Evolutionary conservation across 1,140 invertebrate genomes (phyloP), one percentile per base, ranked within the genome.

Genomic region (Lepidurus arcticus): DNA sequence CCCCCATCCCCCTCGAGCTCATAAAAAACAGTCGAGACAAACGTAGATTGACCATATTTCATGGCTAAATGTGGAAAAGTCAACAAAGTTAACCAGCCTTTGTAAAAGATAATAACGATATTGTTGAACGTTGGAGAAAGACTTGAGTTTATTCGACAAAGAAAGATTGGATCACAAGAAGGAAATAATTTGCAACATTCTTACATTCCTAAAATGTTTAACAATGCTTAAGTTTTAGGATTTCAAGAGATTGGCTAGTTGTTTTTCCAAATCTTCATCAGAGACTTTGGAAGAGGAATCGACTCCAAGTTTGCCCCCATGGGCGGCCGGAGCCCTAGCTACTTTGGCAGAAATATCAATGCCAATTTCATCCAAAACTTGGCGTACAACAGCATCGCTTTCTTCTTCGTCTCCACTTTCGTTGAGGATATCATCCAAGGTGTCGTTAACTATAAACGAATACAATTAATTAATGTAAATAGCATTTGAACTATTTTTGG

Each of bases 351-450:
- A 91, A 76, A 96, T 92, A 86, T 97, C 95, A 86, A 98, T 97
- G 79, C 95, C 95, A 84, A 98, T 97, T 87, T 98, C 95, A 88
- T 97, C 95, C 8, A 98, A 86, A 10, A 98, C 94, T 87, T 96
- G 89, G 82, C 89, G 91, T 5, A 98, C 91, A 86, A 97, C 90
- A 74, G 90, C 90, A 82, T 96, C 92, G 83, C 90, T 89, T 87
- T 96, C 94, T 80, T 93, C 92, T 85, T 97, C 95, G 86, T 97
- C 95, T 11, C 91, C 94, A 24, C 93, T 94, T 82, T 95, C 94
- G 77, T 89, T 89, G 73, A 98, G 87, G 82, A 97, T 94, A 82
- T 95, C 94, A 87, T 96, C 94, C 74, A 97, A 85, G 0, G 93
- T 93, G 80, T 97, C 95, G 86, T 94, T 93, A 83, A 97, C 92